Evolutionary conservation across 1,140 invertebrate genomes (phyloP).

Genomic region (Bilobella aurantiaca): DNA sequence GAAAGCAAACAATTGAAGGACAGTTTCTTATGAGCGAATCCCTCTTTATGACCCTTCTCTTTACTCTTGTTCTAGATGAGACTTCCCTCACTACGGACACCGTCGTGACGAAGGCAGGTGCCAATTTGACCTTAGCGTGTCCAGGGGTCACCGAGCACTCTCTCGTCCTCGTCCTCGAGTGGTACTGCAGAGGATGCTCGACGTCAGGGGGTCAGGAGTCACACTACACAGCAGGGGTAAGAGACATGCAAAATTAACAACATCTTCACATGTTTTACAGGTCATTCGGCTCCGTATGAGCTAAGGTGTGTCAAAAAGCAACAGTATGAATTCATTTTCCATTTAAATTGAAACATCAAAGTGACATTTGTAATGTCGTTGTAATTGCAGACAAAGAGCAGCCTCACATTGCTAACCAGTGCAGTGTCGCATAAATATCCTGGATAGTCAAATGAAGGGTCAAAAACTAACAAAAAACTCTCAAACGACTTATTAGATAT

Average conservation of each 20-base stretch:
- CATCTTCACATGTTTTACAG: too few relatives aligned
- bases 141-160: constrained; percentile 50
- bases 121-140: constrained; percentile 53
- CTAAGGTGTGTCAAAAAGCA: too few relatives aligned
- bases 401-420: too few relatives aligned
- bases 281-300: too few relatives aligned
- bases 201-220: constrained; percentile 4
- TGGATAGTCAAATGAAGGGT: too few relatives aligned
- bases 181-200: constrained; percentile 44
- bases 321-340: too few relatives aligned
- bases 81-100: constrained; percentile 47
- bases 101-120: constrained; percentile 52
- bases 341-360: too few relatives aligned
- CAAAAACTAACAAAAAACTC: too few relatives aligned
- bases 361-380: too few relatives aligned
- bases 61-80: constrained; percentile 40
- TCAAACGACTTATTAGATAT: too few relatives aligned
- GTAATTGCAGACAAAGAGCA: too few relatives aligned
- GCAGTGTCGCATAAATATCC: too few relatives aligned
- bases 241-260: not conserved
- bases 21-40: not conserved
- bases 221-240: not conserved
- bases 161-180: constrained; percentile 51
- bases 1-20: not conserved
- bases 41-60: constrained; percentile 1